Evolutionary conservation across 92 coral and sea anemone species (phyloP).

Genomic region (Paragorgia papillata): DNA sequence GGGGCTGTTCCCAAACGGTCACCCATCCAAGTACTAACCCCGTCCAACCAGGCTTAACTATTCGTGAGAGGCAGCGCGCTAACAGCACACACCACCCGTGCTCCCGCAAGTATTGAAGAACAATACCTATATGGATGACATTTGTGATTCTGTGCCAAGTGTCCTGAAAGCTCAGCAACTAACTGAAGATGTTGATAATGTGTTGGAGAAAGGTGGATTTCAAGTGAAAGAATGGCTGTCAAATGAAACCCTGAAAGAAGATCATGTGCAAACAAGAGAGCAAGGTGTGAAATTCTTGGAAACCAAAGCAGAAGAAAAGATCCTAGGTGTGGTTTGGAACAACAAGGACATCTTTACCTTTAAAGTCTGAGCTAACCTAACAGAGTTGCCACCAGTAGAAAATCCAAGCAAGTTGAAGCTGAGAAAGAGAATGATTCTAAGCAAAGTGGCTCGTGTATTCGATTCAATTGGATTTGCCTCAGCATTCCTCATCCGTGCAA

Average conservation of each 20-base stretch:
- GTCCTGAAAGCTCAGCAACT: slow-evolving; percentile 50
- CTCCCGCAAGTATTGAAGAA: slow-evolving; percentile 53
- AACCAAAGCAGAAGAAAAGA: slow-evolving; percentile 49
- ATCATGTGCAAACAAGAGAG: not conserved
- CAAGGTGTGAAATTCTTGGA: not conserved
- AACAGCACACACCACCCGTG: too few species aligned
- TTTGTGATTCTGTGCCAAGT: slow-evolving; percentile 63
- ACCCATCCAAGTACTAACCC: too few species aligned
- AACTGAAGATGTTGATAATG: slow-evolving; percentile 58
- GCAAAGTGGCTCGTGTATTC: slow-evolving; percentile 57
- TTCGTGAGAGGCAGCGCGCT: too few species aligned
- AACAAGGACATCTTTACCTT: slow-evolving; percentile 39
- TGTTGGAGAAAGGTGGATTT: slow-evolving; percentile 61
- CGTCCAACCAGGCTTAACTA: too few species aligned
- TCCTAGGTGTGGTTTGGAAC: slow-evolving; percentile 60
- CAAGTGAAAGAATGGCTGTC: slow-evolving; percentile 62
- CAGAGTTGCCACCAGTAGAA: too few species aligned
- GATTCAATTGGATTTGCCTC: slow-evolving; percentile 61
- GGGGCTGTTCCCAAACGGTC: too few species aligned
- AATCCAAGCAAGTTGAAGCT: not conserved
- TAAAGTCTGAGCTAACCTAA: slow-evolving; percentile 30
- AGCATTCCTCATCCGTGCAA: slow-evolving; percentile 50
- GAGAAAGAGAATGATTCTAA: slow-evolving; percentile 44
- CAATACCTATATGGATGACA: slow-evolving; percentile 68
- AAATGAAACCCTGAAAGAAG: slow-evolving; percentile 14